These are phyloP conservation scores for Macropus fuliginosus DNA, from an alignment of 2,797 vertebrate species.

Conservation along the genomic window DNA sequence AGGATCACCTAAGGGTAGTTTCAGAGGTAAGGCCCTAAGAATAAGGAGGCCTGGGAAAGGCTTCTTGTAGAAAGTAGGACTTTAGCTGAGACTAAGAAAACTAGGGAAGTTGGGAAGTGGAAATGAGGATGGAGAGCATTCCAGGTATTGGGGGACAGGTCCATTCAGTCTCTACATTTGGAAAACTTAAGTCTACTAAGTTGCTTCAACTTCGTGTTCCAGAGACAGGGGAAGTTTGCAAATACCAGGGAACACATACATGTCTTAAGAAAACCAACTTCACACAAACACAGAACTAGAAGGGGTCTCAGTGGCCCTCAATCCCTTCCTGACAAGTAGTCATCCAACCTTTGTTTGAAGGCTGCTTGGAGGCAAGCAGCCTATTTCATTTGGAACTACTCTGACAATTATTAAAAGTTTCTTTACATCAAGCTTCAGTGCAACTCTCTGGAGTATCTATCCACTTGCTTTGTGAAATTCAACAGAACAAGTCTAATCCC, in stretches of 20 bases:
- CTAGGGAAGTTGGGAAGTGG: not conserved
- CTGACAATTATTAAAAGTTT: not conserved
- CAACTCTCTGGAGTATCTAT: not conserved
- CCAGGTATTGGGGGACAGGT: not conserved
- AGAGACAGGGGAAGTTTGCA: not conserved
- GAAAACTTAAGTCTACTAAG: constrained; percentile 23
- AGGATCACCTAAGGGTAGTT: not conserved
- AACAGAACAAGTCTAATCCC: not conserved
- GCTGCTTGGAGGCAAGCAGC: not conserved
- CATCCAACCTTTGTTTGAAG: not conserved
- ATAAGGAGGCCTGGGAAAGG: not conserved
- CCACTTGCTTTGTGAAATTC: not conserved
- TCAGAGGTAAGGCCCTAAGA: not conserved
- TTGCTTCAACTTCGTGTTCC: not conserved
- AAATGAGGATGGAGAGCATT: not conserved
- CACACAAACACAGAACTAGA: not conserved
- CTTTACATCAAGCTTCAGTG: not conserved
- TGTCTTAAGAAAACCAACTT: constrained; percentile 15
- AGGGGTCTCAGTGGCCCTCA: not conserved
- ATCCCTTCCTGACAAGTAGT: not conserved
- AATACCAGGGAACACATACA: constrained; percentile 1
- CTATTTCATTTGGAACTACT: not conserved
- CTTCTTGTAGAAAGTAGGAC: not conserved
- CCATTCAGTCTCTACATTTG: not conserved
- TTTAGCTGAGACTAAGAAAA: not conserved